Percentiles rank a stretch among this genome's conserved stretches.
Conservation (phyloP, 2,888 invertebrate species). For the Acleris literana region DNA sequence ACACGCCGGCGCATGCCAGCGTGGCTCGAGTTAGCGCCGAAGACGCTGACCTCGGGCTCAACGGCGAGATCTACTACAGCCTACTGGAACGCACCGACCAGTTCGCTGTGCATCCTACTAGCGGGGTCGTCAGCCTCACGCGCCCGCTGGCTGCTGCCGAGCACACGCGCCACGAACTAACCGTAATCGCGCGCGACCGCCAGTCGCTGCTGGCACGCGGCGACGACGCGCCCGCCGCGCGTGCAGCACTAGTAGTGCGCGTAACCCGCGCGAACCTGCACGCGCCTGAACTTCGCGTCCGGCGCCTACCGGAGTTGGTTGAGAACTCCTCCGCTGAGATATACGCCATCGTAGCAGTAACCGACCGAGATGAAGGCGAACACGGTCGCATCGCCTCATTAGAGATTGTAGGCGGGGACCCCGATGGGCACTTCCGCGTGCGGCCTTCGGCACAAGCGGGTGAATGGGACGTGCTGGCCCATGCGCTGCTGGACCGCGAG, state of each 20-base stretch:
- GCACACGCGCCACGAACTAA: slow-evolving; percentile 87
- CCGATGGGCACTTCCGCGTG: slow-evolving; percentile 94
- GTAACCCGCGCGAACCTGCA: slow-evolving; percentile 93
- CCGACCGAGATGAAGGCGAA: slow-evolving; percentile 91
- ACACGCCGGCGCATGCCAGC: slow-evolving; percentile 92
- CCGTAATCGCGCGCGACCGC: slow-evolving; percentile 93
- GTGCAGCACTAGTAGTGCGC: slow-evolving; percentile 89
- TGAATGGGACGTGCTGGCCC: slow-evolving; percentile 91
- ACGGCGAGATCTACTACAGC: slow-evolving; percentile 98
- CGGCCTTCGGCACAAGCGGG: slow-evolving; percentile 84
- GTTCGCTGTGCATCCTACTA: slow-evolving; percentile 96
- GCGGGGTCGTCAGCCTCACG: slow-evolving; percentile 93
- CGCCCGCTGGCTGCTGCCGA: slow-evolving; percentile 89
- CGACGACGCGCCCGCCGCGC: slow-evolving; percentile 87
- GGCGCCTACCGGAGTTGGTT: slow-evolving; percentile 90
- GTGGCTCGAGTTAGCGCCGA: slow-evolving; percentile 92
- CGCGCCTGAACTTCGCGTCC: slow-evolving; percentile 92
- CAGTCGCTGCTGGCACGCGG: slow-evolving; percentile 85
- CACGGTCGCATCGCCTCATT: slow-evolving; percentile 92
- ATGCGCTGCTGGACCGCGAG: slow-evolving; percentile 90
- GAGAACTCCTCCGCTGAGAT: slow-evolving; percentile 93
- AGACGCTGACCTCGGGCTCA: slow-evolving; percentile 97
- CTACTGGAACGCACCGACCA: slow-evolving; percentile 91
- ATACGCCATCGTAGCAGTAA: slow-evolving; percentile 94
- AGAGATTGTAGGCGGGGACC: slow-evolving; percentile 95